These are phyloP conservation scores for Glyptemys insculpta DNA, from an alignment of 2,797 vertebrate genomes.

Conservation along the genomic window DNA sequence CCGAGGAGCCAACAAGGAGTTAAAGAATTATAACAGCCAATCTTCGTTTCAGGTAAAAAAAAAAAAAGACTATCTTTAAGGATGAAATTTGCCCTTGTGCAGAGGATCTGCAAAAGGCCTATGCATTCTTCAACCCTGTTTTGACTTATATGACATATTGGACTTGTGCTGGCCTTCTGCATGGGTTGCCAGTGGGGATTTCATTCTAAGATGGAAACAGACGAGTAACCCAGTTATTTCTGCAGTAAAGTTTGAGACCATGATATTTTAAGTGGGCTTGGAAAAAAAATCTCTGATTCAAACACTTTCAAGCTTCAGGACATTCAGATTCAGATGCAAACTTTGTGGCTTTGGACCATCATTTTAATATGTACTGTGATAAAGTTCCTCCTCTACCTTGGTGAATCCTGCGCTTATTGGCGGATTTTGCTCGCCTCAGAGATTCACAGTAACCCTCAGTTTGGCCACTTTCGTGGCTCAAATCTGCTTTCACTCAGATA, in stretches of 20 bases:
- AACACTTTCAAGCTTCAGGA: not conserved
- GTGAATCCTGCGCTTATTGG: too few species aligned
- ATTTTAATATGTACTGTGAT: not conserved
- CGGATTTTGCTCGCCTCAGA: too few species aligned
- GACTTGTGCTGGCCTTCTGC: not conserved
- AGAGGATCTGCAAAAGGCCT: not conserved
- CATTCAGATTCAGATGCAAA: not conserved
- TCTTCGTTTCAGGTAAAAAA: constrained; percentile 94
- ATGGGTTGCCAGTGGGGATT: not conserved
- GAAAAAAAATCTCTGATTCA: not conserved
- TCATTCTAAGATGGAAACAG: not conserved
- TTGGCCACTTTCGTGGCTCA: too few species aligned
- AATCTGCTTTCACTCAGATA: too few species aligned
- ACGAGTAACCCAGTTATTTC: not conserved
- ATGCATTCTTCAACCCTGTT: not conserved
- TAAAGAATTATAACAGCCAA: constrained; percentile 97
- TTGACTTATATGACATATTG: fast-evolving
- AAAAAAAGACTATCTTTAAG: too few species aligned
- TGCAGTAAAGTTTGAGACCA: not conserved
- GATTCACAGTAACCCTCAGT: too few species aligned
- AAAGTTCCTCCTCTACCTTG: too few species aligned
- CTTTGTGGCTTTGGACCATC: not conserved
- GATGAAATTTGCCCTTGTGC: not conserved
- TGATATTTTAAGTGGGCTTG: fast-evolving
- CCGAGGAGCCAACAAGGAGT: constrained; percentile 92